Conservation (phyloP, 2,797 vertebrate species). For the Etheostoma nigrum region DNA sequence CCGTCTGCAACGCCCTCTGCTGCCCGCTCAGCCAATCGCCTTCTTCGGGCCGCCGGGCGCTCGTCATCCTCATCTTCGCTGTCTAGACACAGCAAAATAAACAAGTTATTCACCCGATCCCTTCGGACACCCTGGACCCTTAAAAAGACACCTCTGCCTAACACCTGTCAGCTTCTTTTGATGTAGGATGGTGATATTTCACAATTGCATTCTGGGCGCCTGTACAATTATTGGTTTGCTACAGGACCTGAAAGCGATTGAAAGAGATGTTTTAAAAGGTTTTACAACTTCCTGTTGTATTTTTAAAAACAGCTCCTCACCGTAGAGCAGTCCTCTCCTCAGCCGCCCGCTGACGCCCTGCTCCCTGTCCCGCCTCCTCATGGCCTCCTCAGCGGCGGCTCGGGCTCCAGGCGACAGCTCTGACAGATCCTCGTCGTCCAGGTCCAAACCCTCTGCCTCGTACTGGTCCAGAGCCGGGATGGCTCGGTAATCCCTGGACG, state of each 20-base stretch:
- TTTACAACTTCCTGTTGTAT: not conserved
- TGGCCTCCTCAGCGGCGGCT: slow-evolving; percentile 91
- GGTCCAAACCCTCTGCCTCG: slow-evolving; percentile 92
- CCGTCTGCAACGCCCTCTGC: slow-evolving; percentile 89
- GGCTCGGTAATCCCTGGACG: slow-evolving; percentile 91
- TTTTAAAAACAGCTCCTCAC: slow-evolving; percentile 56
- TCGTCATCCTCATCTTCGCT: slow-evolving; percentile 96
- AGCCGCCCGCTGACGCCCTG: slow-evolving; percentile 89
- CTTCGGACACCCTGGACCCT: not conserved
- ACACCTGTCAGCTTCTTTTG: not conserved
- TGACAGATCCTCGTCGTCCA: slow-evolving; percentile 91
- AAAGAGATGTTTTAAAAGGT: too few species aligned
- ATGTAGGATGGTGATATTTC: too few species aligned
- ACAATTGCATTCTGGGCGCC: too few species aligned
- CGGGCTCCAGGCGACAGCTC: slow-evolving; percentile 94
- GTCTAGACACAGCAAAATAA: slow-evolving; percentile 77
- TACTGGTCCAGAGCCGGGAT: slow-evolving; percentile 95
- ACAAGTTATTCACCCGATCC: not conserved
- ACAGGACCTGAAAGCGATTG: too few species aligned
- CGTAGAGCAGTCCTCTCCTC: slow-evolving; percentile 91
- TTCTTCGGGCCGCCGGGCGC: slow-evolving; percentile 88
- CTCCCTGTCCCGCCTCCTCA: slow-evolving; percentile 92
- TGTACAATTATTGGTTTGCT: too few species aligned
- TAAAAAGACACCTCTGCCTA: not conserved
- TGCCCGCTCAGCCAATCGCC: slow-evolving; percentile 90